phyloP scores from a whole-genome alignment of 2,888 invertebrate genomes.

The Lithophane leautieri region DNA sequence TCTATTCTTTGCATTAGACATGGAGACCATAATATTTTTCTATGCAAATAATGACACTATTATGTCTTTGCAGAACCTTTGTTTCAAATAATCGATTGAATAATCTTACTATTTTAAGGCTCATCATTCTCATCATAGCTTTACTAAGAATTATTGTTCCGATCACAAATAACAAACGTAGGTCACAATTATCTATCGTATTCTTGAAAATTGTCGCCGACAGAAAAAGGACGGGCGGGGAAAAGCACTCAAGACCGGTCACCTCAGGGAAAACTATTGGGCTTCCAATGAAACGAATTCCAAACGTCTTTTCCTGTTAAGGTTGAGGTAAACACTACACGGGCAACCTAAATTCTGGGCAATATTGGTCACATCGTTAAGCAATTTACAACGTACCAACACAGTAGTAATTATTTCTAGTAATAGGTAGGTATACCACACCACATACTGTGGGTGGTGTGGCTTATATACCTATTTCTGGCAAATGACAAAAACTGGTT shows the following conservation, averaged over 20 bases:
- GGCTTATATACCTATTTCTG: no score
- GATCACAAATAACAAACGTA: conserved; percentile 15
- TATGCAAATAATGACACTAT: not conserved
- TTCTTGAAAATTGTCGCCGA: conserved; percentile 35
- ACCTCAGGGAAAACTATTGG: conserved; percentile 48
- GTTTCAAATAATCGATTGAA: no score
- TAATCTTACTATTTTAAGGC: no score
- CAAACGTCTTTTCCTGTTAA: conserved; percentile 42
- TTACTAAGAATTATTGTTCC: not conserved
- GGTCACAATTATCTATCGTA: conserved; percentile 7
- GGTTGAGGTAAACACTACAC: conserved; percentile 11
- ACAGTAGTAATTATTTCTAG: not conserved
- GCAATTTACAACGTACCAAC: not conserved
- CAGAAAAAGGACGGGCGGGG: conserved; percentile 29
- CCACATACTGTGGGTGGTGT: no score
- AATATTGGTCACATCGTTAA: not conserved
- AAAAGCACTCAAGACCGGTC: conserved; percentile 48
- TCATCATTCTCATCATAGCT: no score
- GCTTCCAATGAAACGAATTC: conserved; percentile 40
- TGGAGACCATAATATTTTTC: not conserved
- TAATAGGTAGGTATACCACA: no score
- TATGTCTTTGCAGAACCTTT: not conserved
- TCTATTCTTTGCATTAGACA: not conserved
- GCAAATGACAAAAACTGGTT: no score
- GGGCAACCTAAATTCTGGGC: not conserved